Base-by-base conservation (phyloP, 2,113 vertebrate species). In the Chauna torquata region DNA sequence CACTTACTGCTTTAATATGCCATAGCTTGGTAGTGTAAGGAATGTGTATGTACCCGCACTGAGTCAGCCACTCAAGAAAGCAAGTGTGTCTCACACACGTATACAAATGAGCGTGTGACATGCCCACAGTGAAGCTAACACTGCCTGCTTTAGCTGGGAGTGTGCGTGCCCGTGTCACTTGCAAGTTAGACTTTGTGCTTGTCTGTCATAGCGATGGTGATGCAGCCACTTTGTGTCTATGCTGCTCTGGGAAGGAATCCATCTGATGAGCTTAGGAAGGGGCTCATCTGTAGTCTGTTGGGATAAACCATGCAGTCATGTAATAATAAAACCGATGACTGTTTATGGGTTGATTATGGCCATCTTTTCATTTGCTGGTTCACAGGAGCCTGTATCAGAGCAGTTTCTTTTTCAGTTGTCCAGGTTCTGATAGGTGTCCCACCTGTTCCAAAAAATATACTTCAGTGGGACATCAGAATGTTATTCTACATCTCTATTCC, bases 1-100 rank as follows among this genome's bases (percentile, higher is more conserved):
- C 82, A 47, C 70, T 85, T 91, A 91, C 23, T 86, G 93, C 82
- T 76, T 72, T 92, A 91, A 96, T 91, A 44, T 45, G 38, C 82
- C 72, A 4, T 58, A 72, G 81, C 76, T 45, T 20, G 78, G 55
- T 36, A 80, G 57, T 59, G 27, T 64, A 4, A 8, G 74, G 50
- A 59, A 30, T 34, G 47, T 58, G 44, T 12, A 11, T 2, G 16
- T 52, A 12, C 34, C 27, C 0, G 0, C 27, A 5, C 61, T 4
- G 65, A 74, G 25, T 18, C 70, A 72, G 77, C 70, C 9, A 0
- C 88, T 92, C 11, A 44, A 22, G 64, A 36, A 32, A 50, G 88
- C 2, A 0, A 3, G 3, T 12, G 28, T 49, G 38, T 34, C 66
- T 69, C 3, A 2, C 69, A 85, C 18, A 0, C 8, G 28, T 22